Evolutionary conservation across 2,797 vertebrate species (phyloP), one percentile per base, ranked within the genome.

Genomic region (Alcedo atthis): DNA sequence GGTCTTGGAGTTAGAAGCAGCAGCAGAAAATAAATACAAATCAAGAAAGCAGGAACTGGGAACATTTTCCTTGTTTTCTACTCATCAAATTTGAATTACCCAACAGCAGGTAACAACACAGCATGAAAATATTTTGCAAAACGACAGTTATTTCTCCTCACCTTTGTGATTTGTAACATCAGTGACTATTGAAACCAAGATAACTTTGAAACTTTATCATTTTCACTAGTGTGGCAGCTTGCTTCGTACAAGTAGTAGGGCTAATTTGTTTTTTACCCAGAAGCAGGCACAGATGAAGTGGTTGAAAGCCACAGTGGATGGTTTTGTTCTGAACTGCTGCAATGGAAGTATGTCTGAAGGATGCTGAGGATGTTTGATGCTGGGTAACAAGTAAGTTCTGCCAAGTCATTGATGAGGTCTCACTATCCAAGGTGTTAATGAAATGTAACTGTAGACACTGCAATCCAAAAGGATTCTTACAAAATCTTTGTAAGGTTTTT

Each of bases 311-410:
- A 51, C 0, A 1, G 18, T 4, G 40, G 57, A 43, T 68, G 26
- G 9, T 18, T 87, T 82, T 40, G 19, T 85, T 59, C 10, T 6
- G 4, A 84, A 49, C 20, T 88, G 25, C 25, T 94, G 84, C 68
- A 89, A 71, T 26, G 49, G 92, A 90, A 90, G 94, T 74, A 88
- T 95, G 81, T 94, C 79, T 89, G 73, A 85, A 67, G 43, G 71
- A 15, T 37, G 48, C 7, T 61, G 81, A 85, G 90, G 37, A 43
- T 0, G 90, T 90, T 89, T 71, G 71, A 25, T 75, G 62, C 5
- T 81, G 81, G 75, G 58, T 63, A 21, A 85, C 0, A 13, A 82
- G 75, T 33, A 74, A 61, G 64, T 89, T 90, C 78, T 85, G 78
- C 75, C 62, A 58, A 80, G 75, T 55, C 4, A 30, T 90, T 59